These are phyloP conservation scores for Scolanthus callimorphus DNA, from an alignment of 92 coral and sea anemone species.

Conservation along the genomic window DNA sequence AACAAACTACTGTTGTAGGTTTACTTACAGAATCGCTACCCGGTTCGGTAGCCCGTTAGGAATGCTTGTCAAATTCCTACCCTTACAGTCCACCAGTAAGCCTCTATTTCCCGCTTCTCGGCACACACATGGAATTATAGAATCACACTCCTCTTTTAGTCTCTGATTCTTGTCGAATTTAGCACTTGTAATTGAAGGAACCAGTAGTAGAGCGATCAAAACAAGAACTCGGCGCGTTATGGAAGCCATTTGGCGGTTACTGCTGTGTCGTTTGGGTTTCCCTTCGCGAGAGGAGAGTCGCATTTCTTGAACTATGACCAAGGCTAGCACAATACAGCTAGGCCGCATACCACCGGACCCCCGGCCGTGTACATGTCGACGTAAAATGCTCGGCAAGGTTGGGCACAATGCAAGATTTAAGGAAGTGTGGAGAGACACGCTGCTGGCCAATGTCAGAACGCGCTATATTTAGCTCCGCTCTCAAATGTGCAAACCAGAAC, in stretches of 20 bases:
- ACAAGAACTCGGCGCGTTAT: no score
- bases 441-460: not conserved
- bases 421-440: slow-evolving; percentile 12
- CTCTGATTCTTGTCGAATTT: no score
- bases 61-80: not conserved
- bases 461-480: slow-evolving; percentile 9
- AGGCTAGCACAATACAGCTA: not conserved
- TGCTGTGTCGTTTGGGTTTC: not conserved
- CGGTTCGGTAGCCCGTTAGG: slow-evolving; percentile 4
- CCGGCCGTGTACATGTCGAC: not conserved
- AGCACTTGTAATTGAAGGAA: no score
- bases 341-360: slow-evolving; percentile 6
- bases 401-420: slow-evolving; percentile 9
- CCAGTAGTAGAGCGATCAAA: no score
- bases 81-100: slow-evolving; percentile 1
- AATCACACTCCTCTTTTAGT: not conserved
- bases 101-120: no score
- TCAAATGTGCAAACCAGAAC: not conserved
- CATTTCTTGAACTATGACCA: slow-evolving; percentile 1
- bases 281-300: not conserved
- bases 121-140: not conserved
- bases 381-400: not conserved
- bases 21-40: slow-evolving; percentile 9
- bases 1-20: not conserved
- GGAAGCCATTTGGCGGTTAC: no score